Evolutionary conservation across 2,888 invertebrate genomes (phyloP), one percentile per base, ranked within the genome.

Genomic region (Halictus quadricinctus): DNA sequence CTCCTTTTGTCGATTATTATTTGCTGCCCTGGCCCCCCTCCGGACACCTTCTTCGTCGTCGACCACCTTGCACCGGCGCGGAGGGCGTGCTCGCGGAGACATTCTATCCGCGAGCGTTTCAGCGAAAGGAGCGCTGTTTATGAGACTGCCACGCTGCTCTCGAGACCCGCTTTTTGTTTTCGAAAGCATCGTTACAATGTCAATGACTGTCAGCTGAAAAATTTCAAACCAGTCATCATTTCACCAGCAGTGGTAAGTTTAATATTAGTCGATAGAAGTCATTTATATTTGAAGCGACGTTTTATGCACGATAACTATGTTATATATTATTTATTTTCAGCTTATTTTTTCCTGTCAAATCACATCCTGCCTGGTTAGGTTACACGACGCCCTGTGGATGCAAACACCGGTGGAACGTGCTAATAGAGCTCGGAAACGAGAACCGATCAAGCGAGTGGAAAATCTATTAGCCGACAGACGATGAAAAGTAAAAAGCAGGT

Each of bases 1-100:
- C 75, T 50, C 60, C 66, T 76, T 85, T 82, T 79, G 12, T 36
- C 75, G 81, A 81, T 81, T 84, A 76, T 74, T 79, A 84, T 80
- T 78, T 70, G 79, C 66, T 76, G 64, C 60, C 25, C 60, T 73
- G 10, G 50, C 2, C 72, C 72, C 43, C 0, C 41, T 72, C 43
- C 69, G 36, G 21, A 21, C 69, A 29, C 43, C 36, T 58, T 21
- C 58, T 66, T 54, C 54, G 8, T 54, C 54, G 15, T 64, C 25
- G 60, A 25, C 60, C 60, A 25, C 60, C 25, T 13, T 60, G 60
- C 60, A 15, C 0, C 25, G 25, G 7, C 75, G 50, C 36, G 36
- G 36, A 36, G 36, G 73, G 66, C 41, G 36, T 64, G 64, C 60
- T 29, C 73, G 21, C 60, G 13, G 48, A 25, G 41, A 41, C 64